Percentiles rank a stretch among this genome's conserved stretches.
Conservation (phyloP, 2,797 vertebrate species). For the Bradypus variegatus region DNA sequence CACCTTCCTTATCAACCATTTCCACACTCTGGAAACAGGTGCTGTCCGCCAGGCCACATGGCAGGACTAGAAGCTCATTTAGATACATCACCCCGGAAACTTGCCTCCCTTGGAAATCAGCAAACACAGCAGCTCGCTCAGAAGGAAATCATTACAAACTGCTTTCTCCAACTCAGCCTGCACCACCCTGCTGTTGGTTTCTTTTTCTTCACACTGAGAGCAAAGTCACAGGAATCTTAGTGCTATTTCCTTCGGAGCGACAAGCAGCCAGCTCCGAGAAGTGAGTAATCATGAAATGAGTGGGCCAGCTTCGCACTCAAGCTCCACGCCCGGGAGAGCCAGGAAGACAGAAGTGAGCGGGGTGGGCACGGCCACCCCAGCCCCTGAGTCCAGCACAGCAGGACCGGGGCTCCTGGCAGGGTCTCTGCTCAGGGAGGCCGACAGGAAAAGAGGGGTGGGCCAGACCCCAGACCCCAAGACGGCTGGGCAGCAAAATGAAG, state of each 20-base stretch:
- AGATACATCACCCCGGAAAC: background rate
- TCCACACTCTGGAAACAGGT: background rate
- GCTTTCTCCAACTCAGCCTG: background rate
- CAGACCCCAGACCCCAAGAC: background rate
- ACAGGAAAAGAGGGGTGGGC: background rate
- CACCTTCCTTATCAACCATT: background rate
- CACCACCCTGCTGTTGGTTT: background rate
- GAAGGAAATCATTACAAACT: background rate
- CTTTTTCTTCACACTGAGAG: background rate
- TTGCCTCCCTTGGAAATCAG: background rate
- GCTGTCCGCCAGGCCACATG: rapidly evolving
- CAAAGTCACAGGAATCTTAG: background rate
- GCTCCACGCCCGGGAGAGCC: rapidly evolving
- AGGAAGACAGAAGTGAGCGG: background rate
- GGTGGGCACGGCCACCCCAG: background rate
- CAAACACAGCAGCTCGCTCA: background rate
- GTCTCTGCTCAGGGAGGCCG: background rate
- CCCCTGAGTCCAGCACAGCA: rapidly evolving
- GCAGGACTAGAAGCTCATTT: background rate
- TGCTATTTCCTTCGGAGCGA: background rate
- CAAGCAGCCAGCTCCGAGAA: background rate
- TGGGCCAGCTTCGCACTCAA: background rate
- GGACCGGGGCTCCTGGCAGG: rapidly evolving
- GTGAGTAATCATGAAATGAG: background rate
- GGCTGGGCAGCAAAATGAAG: background rate